phyloP scores from a whole-genome alignment of 2,113 vertebrate genomes.

The Pterocles orientalis region DNA sequence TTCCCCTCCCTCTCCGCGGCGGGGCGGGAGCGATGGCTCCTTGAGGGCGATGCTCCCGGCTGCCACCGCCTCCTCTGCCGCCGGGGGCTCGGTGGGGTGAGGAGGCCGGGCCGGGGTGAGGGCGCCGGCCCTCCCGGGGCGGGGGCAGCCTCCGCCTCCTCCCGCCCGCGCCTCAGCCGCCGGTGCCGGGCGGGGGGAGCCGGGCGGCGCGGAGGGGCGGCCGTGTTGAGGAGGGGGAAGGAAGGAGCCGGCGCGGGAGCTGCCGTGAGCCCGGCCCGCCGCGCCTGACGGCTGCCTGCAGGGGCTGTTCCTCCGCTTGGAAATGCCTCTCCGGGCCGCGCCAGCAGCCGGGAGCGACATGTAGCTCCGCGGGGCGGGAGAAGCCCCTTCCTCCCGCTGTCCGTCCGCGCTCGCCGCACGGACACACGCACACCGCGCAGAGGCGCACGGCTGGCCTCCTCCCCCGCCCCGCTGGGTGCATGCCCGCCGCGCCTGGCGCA shows the following conservation, averaged over 20 bases:
- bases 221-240: neutral
- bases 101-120: neutral
- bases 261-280: neutral
- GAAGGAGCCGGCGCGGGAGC: neutral
- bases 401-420: neutral
- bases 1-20: neutral
- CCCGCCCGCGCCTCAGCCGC: neutral
- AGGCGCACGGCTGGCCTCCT: neutral
- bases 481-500: neutral
- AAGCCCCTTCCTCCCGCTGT: neutral
- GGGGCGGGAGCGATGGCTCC: neutral
- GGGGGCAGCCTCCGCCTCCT: neutral
- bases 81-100: neutral
- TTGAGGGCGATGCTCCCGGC: neutral
- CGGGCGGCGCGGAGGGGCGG: neutral
- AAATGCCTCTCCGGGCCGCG: neutral
- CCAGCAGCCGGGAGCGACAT: neutral
- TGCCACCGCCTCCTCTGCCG: neutral
- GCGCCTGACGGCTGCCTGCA: neutral
- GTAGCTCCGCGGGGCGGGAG: neutral
- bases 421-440: neutral
- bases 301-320: neutral
- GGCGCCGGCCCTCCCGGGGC: neutral
- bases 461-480: constrained; percentile 21
- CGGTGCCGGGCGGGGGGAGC: neutral